phyloP scores from a whole-genome alignment of 1,140 invertebrate species.

The Babylonia areolata region DNA sequence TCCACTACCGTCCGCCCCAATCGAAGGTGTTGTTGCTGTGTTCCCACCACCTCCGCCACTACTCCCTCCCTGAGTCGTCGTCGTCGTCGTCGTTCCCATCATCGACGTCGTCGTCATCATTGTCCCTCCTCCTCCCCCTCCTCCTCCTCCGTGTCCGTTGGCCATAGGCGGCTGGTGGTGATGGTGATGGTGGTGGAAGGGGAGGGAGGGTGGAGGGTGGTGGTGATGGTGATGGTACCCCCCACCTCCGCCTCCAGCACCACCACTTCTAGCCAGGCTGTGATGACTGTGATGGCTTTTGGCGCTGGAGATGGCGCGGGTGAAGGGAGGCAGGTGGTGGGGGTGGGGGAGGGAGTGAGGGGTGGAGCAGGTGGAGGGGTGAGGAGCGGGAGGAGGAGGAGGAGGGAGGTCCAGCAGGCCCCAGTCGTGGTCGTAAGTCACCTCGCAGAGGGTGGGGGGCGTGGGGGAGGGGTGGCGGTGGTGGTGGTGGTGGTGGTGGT shows the following conservation, averaged over 20 bases:
- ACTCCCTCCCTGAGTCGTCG: too few relatives aligned
- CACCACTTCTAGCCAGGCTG: too few relatives aligned
- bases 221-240: too few relatives aligned
- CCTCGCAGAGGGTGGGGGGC: slow-evolving; percentile 13
- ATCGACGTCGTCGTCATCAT: too few relatives aligned
- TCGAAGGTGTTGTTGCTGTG: too few relatives aligned
- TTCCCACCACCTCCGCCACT: too few relatives aligned
- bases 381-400: neutral
- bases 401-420: neutral
- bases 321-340: neutral
- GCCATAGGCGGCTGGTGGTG: too few relatives aligned
- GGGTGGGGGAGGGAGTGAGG: neutral
- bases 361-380: neutral
- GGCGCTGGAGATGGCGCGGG: slow-evolving; percentile 8
- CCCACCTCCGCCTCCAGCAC: too few relatives aligned
- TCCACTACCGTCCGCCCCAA: neutral
- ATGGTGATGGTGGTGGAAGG: neutral
- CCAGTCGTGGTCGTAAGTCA: slow-evolving; percentile 16
- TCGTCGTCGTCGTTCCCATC: too few relatives aligned
- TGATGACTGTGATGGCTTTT: slow-evolving; percentile 5
- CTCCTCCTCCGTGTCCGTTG: too few relatives aligned
- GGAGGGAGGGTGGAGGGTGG: too few relatives aligned
- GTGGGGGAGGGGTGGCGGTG: neutral
- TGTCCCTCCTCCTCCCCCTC: too few relatives aligned
- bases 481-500: neutral